Evolutionary conservation across 2,797 vertebrate species (phyloP), one percentile per base, ranked within the genome.

Genomic region (Nyctibius grandis): DNA sequence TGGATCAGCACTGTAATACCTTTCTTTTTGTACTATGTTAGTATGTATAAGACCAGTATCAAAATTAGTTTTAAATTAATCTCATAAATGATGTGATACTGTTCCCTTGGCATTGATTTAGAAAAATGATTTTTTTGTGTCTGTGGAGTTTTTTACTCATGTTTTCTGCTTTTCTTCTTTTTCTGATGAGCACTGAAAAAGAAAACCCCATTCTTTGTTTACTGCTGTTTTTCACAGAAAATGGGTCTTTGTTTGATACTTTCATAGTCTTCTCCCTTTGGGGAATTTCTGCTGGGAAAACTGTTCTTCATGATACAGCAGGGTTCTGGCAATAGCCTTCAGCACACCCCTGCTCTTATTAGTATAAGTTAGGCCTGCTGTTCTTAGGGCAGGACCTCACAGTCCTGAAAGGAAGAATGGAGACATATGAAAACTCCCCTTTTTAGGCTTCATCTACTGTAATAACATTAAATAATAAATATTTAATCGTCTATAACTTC

Each of bases 151-250:
- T 91, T 74, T 80, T 64, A 56, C 20, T 93, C 12, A 6, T 48
- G 21, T 87, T 75, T 70, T 61, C n/a, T 29, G 33, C 44, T 70
- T 51, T 12, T 60, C 4, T 5, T 48, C 74, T 44, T 96, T 77
- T 84, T 53, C 23, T 85, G 22, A 25, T 44, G 23, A 93, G 34
- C 42, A 38, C 9, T 77, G 34, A 69, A n/a, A 74, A 72, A 82
- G 78, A 96, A 89, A 80, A 69, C 12, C n/a, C 54, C 10, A 44
- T 76, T 81, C 47, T 86, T 93, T 91, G 40, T 92, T 93, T 93
- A 74, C 45, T 81, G 70, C 38, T 85, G 33, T 23, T 95, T 95
- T 92, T 88, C 54, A 59, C 70, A 76, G 85, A 93, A 94, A 87
- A 83, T 61, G 25, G 6, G 28, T 84, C 50, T 96, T 70, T 83